phyloP scores from a whole-genome alignment of 1,140 invertebrate species.

The Tetramorium alpestre region DNA sequence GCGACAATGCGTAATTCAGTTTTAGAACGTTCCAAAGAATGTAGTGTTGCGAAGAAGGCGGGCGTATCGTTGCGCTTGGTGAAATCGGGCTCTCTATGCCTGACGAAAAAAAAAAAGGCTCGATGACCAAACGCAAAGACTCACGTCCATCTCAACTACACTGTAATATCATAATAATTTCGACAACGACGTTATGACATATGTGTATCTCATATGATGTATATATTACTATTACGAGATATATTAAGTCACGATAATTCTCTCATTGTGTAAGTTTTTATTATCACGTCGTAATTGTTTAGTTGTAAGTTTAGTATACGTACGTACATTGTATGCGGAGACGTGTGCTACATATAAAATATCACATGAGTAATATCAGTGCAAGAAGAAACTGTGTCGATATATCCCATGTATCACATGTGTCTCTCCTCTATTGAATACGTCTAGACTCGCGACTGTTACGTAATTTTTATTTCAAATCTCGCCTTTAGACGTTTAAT shows the following conservation, averaged over 20 bases:
- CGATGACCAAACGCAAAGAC: slow-evolving; percentile 46
- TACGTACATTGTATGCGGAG: neutral
- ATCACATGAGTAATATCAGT: neutral
- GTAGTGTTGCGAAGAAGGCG: slow-evolving; percentile 57
- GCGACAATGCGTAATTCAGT: slow-evolving; percentile 59
- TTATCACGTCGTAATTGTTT: slow-evolving; percentile 50
- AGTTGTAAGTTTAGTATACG: slow-evolving; percentile 28
- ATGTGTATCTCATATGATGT: slow-evolving; percentile 63
- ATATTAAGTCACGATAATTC: slow-evolving; percentile 62
- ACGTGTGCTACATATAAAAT: slow-evolving; percentile 1
- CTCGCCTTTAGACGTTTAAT: slow-evolving; percentile 13
- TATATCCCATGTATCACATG: neutral
- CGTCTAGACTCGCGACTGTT: neutral
- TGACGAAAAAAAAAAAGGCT: neutral
- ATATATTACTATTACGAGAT: slow-evolving; percentile 63
- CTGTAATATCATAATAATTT: slow-evolving; percentile 58
- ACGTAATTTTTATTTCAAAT: slow-evolving; percentile 28
- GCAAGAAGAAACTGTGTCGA: slow-evolving; percentile 21
- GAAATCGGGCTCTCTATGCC: neutral
- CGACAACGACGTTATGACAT: slow-evolving; percentile 56
- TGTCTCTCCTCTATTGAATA: neutral
- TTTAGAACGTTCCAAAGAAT: slow-evolving; percentile 73
- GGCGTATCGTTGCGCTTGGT: slow-evolving; percentile 46
- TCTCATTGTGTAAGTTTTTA: slow-evolving; percentile 61
- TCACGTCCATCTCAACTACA: slow-evolving; percentile 37